Evolutionary conservation across 2,113 vertebrate genomes (phyloP), one percentile per base, ranked within the genome.

Genomic region (Cygnus buccinator): DNA sequence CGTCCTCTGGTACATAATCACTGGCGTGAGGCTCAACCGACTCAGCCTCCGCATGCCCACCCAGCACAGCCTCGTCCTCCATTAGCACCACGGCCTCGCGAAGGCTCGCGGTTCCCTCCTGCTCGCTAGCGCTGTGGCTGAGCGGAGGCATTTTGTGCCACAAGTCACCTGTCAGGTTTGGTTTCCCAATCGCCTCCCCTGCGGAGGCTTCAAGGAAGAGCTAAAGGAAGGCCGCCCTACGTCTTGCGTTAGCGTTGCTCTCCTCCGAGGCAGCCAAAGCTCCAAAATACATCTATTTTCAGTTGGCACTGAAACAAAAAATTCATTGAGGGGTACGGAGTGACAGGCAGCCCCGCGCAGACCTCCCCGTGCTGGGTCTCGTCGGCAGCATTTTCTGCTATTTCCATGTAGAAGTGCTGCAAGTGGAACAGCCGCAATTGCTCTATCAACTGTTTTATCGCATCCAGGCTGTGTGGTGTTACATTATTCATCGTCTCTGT

Each of bases 321-420:
- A 52, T 17, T 68, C 23, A 31, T 18, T 6, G 4, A 29, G 52
- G 10, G 1, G 25, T 3, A 3, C 0, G 1, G 37, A 31, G 22
- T 7, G 15, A 31, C 1, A 13, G 13, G 11, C 0, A 4, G 20
- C 48, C 44, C 73, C 39, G 7, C 1, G 0, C 61, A 61, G n/a
- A 48, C 35, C 17, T 35, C 5, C 48, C 13, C 14, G 11, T 3
- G 10, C 17, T 41, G 1, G 31, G 6, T 31, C 35, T 37, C 50
- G 31, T 67, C 43, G 0, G 35, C 15, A 2, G 5, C n/a, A 1
- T 67, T 67, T 76, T 71, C 1, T 2, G 18, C 43, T 29, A 1
- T 46, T 95, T 55, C n/a, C 48, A 33, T 0, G 0, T 26, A 18
- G 39, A 66, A 52, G 39, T 16, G 28, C 59, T 0, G 2, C 35